Base-by-base conservation (phyloP, 2,888 invertebrate species). In the Bruchidius siliquastri region DNA sequence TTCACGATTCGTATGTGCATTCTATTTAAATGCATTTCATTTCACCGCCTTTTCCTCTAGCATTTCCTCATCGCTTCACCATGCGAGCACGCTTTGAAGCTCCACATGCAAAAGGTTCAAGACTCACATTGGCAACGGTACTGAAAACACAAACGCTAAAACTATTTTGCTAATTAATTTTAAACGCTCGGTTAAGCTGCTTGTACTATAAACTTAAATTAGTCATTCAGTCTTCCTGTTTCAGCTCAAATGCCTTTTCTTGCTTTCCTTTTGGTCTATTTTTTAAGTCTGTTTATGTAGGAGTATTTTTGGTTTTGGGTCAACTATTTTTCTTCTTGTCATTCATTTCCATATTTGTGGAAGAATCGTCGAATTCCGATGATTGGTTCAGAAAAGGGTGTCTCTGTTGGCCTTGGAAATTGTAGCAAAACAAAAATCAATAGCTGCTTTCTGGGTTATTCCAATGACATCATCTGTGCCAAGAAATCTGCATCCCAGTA, bases 1-100 rank as follows among this genome's bases (percentile, higher is more conserved):
- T 74, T 72, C 74, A 74, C 49, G 22, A 71, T 72, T 49, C 49
- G 49, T 49, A 74, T 70, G 70, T 71, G 72, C 71, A 72, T 73
- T 71, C 66, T 71, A 67, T 74, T 72, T 74, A 74, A 74, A 71
- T 74, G 74, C 70, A 22, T 74, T 74, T 49, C 3, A 71, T 74
- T 72, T 72, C 71, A 70, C 70, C 70, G 67, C 70, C 72, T 72
- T 72, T 74, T 74, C 66, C 71, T 21, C 21, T 74, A 68, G 66
- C 70, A 71, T 72, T 73, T 73, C 73, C 73, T 71, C 68, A 66
- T 66, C 26, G 30, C 30, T 71, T 71, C 69, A 22, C 71, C 67
- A 69, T 71, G 69, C 71, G 49, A 71, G 66, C 49, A 22, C 32
- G 22, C 49, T 13, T 49, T 18, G 18, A 49, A 49, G 49, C 6